Evolutionary conservation across 2,113 vertebrate genomes (phyloP), one percentile per base, ranked within the genome.

Genomic region (Aramus guarauna): DNA sequence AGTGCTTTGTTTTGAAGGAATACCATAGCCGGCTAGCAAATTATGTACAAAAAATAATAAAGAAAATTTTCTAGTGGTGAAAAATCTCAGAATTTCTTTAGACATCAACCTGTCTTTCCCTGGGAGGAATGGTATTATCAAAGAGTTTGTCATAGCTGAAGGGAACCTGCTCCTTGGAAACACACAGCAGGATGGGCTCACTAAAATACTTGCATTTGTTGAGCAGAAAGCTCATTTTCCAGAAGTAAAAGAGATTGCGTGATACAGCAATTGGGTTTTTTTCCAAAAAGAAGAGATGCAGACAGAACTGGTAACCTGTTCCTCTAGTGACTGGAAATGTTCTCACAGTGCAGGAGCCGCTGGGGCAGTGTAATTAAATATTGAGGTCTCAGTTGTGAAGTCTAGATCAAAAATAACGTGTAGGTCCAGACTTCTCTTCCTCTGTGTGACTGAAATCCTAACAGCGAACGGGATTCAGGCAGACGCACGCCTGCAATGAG

Each of bases 1-100:
- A 92, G 62, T 85, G 64, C 18, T 92, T 92, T 95, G 68, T 94
- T 96, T 96, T 94, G 91, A 96, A 86, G 60, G 60, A 77, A 34
- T 63, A 34, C 22, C 77, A 50, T 89, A 86, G n/a, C 26, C 91
- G 68, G 15, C 24, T 58, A 77, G 41, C 6, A 77, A 84, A 89
- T 72, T 17, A 78, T n/a, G 56, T 21, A 32, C 2, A 74, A 48
- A 88, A 69, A 84, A 37, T 4, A 53, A 55, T 21, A n/a, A 48
- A 34, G 18, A 30, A 43, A 43, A 34, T 27, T 20, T 88, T 83
- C 37, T 48, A 73, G 23, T 45, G 9, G 19, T 80, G 41, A 37
- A 80, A 47, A 36, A 29, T 5, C 16, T 92, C 37, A 66, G 7
- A 39, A 50, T 69, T 77, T 58, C 34, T 45, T 81, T 58, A 86